Percentiles rank a stretch among this genome's conserved stretches.
phyloP scores from a whole-genome alignment of 2,888 invertebrate species.

The Cheilosia impressa region DNA sequence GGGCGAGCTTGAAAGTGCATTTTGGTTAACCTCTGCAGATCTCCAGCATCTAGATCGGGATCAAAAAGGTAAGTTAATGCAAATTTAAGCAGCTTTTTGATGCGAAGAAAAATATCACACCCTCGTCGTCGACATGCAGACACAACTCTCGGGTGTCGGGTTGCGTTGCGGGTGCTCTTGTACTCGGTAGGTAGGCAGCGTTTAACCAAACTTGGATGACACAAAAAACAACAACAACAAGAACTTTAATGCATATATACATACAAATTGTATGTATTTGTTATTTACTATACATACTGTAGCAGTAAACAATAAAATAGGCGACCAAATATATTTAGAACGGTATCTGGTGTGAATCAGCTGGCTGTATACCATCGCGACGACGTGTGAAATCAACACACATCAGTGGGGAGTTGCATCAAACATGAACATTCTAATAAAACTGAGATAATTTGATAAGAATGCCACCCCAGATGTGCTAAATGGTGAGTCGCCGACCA shows the following conservation, averaged over 20 bases:
- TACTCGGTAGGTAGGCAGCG: slow-evolving; percentile 15
- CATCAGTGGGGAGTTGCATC: background rate
- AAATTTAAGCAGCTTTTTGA: background rate
- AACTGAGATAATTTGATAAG: too few relatives aligned
- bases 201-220: background rate
- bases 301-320: slow-evolving; percentile 40
- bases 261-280: background rate
- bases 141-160: background rate
- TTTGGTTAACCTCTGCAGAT: background rate
- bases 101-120: too few relatives aligned
- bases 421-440: background rate
- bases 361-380: background rate
- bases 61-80: slow-evolving; percentile 28
- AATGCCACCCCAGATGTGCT: too few relatives aligned
- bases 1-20: too few relatives aligned
- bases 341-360: slow-evolving; percentile 35
- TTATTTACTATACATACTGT: background rate
- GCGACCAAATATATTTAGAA: slow-evolving; percentile 34
- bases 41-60: background rate
- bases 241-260: background rate
- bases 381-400: background rate
- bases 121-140: too few relatives aligned
- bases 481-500: too few relatives aligned
- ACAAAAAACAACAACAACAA: background rate
- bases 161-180: slow-evolving; percentile 4